phyloP scores from a whole-genome alignment of 2,797 vertebrate genomes.

The Poecile montanus region DNA sequence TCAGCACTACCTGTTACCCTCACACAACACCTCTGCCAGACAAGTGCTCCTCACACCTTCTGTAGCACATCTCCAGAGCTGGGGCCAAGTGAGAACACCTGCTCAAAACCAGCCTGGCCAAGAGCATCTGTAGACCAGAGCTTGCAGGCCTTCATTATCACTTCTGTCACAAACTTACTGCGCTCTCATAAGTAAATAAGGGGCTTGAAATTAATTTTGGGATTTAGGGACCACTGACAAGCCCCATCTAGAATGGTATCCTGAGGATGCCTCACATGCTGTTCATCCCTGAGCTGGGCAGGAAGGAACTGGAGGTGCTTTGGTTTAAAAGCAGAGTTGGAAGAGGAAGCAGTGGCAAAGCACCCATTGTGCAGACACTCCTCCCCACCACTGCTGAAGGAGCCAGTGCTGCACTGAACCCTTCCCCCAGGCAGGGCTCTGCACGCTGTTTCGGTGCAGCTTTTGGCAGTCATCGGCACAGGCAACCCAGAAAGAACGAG shows the following conservation, averaged over 20 bases:
- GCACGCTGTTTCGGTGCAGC: neutral
- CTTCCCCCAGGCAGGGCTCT: neutral
- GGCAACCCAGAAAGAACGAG: neutral
- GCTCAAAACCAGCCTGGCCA: neutral
- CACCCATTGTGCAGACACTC: neutral
- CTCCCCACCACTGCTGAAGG: neutral
- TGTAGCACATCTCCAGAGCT: neutral
- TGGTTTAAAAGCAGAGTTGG: neutral
- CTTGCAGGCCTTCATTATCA: neutral
- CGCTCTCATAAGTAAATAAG: neutral
- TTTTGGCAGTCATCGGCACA: neutral
- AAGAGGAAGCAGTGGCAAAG: neutral
- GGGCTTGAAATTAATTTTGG: neutral
- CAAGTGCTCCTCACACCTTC: neutral
- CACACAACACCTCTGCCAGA: neutral
- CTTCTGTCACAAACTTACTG: neutral
- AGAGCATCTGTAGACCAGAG: neutral
- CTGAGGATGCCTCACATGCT: neutral
- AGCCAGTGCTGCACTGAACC: neutral
- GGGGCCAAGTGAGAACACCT: rapidly evolving
- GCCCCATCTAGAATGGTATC: neutral
- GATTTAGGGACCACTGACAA: neutral
- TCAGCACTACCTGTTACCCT: neutral
- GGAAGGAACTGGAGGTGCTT: neutral
- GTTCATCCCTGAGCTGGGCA: neutral